A percentile compares a stretch with the other conserved stretches of the same genome.
These are phyloP conservation scores for Hepsetus odoe DNA, from an alignment of 2,113 vertebrate species.

Conservation along the genomic window DNA sequence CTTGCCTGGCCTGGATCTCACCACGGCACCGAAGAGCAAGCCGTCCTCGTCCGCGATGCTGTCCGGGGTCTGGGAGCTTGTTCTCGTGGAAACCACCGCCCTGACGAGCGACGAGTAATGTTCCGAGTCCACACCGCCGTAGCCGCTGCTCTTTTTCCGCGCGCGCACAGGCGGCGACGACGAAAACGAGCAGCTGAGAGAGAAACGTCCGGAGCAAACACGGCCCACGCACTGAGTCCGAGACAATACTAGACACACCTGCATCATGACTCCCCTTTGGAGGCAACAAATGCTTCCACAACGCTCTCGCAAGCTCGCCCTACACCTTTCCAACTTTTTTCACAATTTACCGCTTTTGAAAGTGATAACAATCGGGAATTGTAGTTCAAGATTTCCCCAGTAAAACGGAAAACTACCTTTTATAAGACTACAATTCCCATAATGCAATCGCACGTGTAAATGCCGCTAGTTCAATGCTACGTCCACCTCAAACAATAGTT, in stretches of 20 bases:
- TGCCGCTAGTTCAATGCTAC: neutral
- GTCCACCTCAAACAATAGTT: neutral
- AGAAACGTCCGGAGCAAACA: slow-evolving; percentile 54
- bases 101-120: slow-evolving; percentile 85
- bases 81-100: slow-evolving; percentile 78
- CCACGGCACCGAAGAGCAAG: slow-evolving; percentile 80
- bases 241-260: slow-evolving; percentile 57
- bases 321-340: neutral
- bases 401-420: too few species aligned
- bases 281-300: neutral
- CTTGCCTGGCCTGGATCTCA: slow-evolving; percentile 65
- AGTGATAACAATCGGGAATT: slow-evolving; percentile 42
- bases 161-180: slow-evolving; percentile 62
- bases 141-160: slow-evolving; percentile 79
- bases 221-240: slow-evolving; percentile 59
- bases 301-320: too few species aligned
- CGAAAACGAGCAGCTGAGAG: slow-evolving; percentile 66
- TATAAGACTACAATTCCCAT: slow-evolving; percentile 61
- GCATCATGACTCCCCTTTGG: slow-evolving; percentile 66
- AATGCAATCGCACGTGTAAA: neutral
- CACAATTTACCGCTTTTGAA: neutral
- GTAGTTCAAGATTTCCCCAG: slow-evolving; percentile 34
- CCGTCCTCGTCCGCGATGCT: slow-evolving; percentile 80
- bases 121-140: slow-evolving; percentile 81
- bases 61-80: slow-evolving; percentile 77